Percentiles rank a stretch among this genome's conserved stretches.
These are phyloP conservation scores for Athene cunicularia DNA, from an alignment of 2,113 vertebrate genomes.

Conservation along the genomic window DNA sequence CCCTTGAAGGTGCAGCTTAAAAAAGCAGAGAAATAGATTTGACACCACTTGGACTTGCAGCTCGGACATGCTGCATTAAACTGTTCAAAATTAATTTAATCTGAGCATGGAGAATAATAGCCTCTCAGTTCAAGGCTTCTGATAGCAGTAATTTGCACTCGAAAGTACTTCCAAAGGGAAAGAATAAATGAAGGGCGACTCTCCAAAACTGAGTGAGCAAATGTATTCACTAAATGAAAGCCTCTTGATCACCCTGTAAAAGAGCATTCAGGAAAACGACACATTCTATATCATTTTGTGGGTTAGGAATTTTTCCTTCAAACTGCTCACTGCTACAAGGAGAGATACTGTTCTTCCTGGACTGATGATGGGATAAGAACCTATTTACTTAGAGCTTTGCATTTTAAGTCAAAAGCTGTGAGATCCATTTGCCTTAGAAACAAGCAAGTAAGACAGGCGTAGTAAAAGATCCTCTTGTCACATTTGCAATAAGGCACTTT, in stretches of 20 bases:
- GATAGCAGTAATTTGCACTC: conserved; percentile 86
- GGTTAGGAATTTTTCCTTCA: conserved; percentile 41
- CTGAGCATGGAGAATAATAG: conserved; percentile 86
- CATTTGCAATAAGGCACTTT: neutral
- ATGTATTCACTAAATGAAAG: conserved; percentile 76
- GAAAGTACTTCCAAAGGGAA: conserved; percentile 83
- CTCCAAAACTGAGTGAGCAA: conserved; percentile 80
- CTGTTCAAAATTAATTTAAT: conserved; percentile 90
- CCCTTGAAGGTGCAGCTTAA: conserved; percentile 84
- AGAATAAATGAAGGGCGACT: conserved; percentile 84
- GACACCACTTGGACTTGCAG: conserved; percentile 83
- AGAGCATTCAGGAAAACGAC: conserved; percentile 69
- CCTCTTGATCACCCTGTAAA: conserved; percentile 71
- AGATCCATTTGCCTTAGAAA: conserved; percentile 1
- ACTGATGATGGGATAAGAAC: conserved; percentile 18
- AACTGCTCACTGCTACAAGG: neutral
- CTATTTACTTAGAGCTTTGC: conserved; percentile 2
- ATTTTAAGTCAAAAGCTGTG: conserved; percentile 32
- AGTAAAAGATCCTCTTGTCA: neutral
- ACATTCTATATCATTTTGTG: conserved; percentile 56
- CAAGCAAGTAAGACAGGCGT: neutral
- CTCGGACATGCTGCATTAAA: conserved; percentile 85
- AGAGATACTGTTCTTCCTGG: conserved; percentile 24
- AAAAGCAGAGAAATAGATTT: conserved; percentile 86
- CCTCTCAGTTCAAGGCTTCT: conserved; percentile 84